Percentiles rank a stretch among this genome's conserved stretches.
Evolutionary conservation across 1,140 invertebrate genomes (phyloP).

Genomic region (Anagrus nilaparvatae): DNA sequence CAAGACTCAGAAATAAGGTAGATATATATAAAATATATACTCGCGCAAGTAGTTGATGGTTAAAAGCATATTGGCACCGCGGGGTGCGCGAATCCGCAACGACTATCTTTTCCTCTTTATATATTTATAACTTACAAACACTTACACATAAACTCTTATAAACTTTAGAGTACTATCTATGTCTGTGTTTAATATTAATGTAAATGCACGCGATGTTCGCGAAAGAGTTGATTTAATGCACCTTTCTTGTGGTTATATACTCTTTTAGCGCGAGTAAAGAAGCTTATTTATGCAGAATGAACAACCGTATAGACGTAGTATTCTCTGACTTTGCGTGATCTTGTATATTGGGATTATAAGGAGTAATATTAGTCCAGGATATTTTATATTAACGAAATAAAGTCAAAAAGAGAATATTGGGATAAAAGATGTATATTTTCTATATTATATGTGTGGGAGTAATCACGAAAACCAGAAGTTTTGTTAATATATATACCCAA

Average conservation of each 20-base stretch:
- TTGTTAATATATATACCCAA: too few species aligned
- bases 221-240: conserved; percentile 26
- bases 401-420: too few species aligned
- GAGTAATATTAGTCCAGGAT: too few species aligned
- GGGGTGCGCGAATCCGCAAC: conserved; percentile 24
- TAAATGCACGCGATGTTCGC: conserved; percentile 17
- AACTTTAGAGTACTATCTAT: conserved; percentile 13
- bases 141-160: too few species aligned
- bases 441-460: too few species aligned
- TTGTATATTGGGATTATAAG: too few species aligned
- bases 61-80: conserved; percentile 39
- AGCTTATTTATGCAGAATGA: conserved; percentile 41
- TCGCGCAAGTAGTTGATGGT: conserved; percentile 35
- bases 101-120: conserved; percentile 18
- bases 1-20: too few species aligned
- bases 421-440: too few species aligned
- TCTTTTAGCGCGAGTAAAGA: conserved; percentile 32
- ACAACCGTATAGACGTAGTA: conserved; percentile 8
- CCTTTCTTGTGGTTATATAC: conserved; percentile 19
- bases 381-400: too few species aligned
- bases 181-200: conserved; percentile 17
- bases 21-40: conserved; percentile 13
- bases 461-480: too few species aligned
- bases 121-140: too few species aligned
- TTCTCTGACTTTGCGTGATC: conserved; percentile 21